Percentiles rank a stretch among this genome's conserved stretches.
Conservation (phyloP, 2,113 vertebrate genomes). For the Tretioscincus oriximinensis region DNA sequence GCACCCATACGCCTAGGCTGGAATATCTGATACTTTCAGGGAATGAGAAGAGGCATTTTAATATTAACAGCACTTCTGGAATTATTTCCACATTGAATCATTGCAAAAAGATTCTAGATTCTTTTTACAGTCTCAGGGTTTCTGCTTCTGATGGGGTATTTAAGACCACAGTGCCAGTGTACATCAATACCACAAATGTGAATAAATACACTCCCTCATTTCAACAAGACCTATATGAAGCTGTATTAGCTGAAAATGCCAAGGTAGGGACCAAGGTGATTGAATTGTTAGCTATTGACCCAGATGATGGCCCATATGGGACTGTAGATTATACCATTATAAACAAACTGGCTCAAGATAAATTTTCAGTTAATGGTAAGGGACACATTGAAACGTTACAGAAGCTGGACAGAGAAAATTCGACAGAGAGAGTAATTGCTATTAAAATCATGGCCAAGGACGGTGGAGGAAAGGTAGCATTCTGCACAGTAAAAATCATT, state of each 20-base stretch:
- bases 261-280: slow-evolving; percentile 93
- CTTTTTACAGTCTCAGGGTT: slow-evolving; percentile 86
- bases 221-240: slow-evolving; percentile 87
- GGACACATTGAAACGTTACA: slow-evolving; percentile 88
- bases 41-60: slow-evolving; percentile 89
- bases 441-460: slow-evolving; percentile 97
- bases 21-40: slow-evolving; percentile 93
- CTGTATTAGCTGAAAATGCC: slow-evolving; percentile 92
- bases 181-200: slow-evolving; percentile 89
- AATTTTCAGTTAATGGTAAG: slow-evolving; percentile 82
- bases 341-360: slow-evolving; percentile 92
- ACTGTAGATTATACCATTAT: slow-evolving; percentile 95
- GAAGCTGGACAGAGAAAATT: slow-evolving; percentile 91
- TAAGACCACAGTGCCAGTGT: slow-evolving; percentile 88
- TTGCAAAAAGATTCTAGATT: slow-evolving; percentile 86
- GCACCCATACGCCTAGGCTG: slow-evolving; percentile 75
- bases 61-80: slow-evolving; percentile 91
- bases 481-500: slow-evolving; percentile 95
- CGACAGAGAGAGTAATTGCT: slow-evolving; percentile 89
- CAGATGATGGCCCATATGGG: slow-evolving; percentile 89
- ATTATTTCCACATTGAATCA: slow-evolving; percentile 92
- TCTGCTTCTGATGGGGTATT: slow-evolving; percentile 95
- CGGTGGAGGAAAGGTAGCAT: slow-evolving; percentile 90
- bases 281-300: slow-evolving; percentile 86
- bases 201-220: slow-evolving; percentile 92